A percentile compares a stretch with the other conserved stretches of the same genome.
These are phyloP conservation scores for Listrodromus nycthemerus DNA, from an alignment of 2,888 invertebrate species.

Conservation along the genomic window DNA sequence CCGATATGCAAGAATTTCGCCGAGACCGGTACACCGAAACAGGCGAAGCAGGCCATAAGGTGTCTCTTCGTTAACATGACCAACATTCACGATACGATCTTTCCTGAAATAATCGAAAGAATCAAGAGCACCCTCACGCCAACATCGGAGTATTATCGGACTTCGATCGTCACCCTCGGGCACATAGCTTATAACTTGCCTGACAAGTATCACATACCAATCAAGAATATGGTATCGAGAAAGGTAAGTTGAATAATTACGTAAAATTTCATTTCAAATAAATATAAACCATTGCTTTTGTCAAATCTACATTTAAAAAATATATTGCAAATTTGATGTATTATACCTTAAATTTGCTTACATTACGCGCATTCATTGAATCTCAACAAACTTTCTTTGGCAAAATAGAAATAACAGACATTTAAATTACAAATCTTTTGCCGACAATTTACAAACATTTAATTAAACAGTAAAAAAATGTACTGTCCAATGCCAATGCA, in stretches of 20 bases:
- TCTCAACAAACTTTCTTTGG: too few species aligned
- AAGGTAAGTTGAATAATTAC: constrained; percentile 86
- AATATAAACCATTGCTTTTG: constrained; percentile 15
- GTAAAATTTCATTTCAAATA: neutral
- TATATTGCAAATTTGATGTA: too few species aligned
- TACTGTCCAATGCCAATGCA: neutral
- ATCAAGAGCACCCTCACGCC: constrained; percentile 91
- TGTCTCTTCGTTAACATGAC: constrained; percentile 95
- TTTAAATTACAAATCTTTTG: too few species aligned
- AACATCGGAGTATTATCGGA: constrained; percentile 93
- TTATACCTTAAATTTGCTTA: too few species aligned
- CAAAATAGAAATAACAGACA: too few species aligned
- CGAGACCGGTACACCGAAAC: constrained; percentile 95
- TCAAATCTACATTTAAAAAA: neutral
- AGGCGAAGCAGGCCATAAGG: constrained; percentile 98
- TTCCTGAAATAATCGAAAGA: constrained; percentile 93
- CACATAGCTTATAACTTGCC: constrained; percentile 97
- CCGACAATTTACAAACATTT: neutral
- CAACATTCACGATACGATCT: constrained; percentile 89
- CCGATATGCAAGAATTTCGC: constrained; percentile 95
- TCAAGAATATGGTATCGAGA: constrained; percentile 97
- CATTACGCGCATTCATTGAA: too few species aligned
- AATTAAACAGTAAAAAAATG: neutral
- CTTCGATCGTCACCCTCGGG: constrained; percentile 97
- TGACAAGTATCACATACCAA: constrained; percentile 94